Evolutionary conservation across 2,888 invertebrate species (phyloP), one percentile per base, ranked within the genome.

Genomic region (Anthrax anthrax): DNA sequence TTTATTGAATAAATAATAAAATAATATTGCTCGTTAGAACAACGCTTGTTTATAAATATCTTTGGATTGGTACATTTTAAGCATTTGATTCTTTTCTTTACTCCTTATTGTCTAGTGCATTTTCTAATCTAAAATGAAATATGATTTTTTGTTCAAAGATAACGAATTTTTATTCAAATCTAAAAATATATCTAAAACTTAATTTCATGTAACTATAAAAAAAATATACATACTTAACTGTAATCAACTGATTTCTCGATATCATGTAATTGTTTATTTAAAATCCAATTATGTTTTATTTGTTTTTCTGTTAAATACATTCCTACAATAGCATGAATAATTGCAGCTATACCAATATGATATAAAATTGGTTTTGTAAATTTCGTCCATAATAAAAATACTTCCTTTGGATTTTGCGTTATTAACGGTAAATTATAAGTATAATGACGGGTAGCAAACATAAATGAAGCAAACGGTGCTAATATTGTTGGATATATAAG

Each of bases 381-480:
- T 57, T 72, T 75, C 8, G 57, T 58, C 55, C 77, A 59, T 18
- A 81, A 64, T 39, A 70, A 59, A 0, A 77, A 69, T 1, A 77
- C 64, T 46, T 72, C 74, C 55, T 63, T 66, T 0, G 75, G 75
- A 13, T 76, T 73, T 44, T 75, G 69, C 1, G 60, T 65, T n/a
- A 81, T 58, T n/a, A 74, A 70, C 4, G 84, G 84, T 18, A 83
- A 53, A 52, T 78, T 70, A 54, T 70, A 76, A 5, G 83, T 82
- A 42, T 63, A 70, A 59, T 77, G 77, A 48, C 75, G 70, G 43
- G 73, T 71, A 27, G 80, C 80, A 52, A 79, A 70, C 71, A 78
- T 71, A 54, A 80, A 71, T 44, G 74, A 69, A 38, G 77, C 65
- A 2, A 75, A 47, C 9, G 83, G 79, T 3, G 75, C 73, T 39